Evolutionary conservation across 2,888 invertebrate species (phyloP).

Genomic region (Drosophila lacicola): DNA sequence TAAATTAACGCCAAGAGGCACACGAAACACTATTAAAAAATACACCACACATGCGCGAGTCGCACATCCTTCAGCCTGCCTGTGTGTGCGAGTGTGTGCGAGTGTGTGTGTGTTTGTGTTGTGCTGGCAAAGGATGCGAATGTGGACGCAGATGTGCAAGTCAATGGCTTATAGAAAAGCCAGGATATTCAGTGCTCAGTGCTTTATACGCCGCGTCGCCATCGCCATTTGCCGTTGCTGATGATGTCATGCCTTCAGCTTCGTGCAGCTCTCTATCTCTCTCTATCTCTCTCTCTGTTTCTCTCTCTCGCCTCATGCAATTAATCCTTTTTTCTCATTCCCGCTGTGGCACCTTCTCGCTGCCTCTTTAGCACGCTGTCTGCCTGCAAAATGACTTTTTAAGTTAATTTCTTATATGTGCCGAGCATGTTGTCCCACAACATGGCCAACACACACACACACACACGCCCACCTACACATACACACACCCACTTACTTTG

Average conservation of each 20-base stretch:
- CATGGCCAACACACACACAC: conserved; percentile 33
- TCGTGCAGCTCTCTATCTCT: conserved; percentile 24
- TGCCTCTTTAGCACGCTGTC: conserved; percentile 44
- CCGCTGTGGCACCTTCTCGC: conserved; percentile 17
- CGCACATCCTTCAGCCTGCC: conserved; percentile 49
- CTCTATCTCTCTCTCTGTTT: not conserved
- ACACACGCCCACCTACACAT: not conserved
- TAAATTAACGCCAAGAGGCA: conserved; percentile 83
- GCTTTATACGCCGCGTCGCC: conserved; percentile 45
- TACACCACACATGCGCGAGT: conserved; percentile 63
- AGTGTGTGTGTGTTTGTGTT: conserved; percentile 26
- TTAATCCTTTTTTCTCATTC: conserved; percentile 74
- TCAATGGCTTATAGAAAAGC: conserved; percentile 78
- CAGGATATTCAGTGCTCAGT: conserved; percentile 72
- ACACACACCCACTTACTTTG: conserved; percentile 10
- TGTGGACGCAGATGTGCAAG: conserved; percentile 65
- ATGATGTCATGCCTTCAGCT: conserved; percentile 41
- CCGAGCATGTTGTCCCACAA: conserved; percentile 59
- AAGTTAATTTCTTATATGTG: conserved; percentile 77
- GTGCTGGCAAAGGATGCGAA: conserved; percentile 69
- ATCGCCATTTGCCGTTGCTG: conserved; percentile 10
- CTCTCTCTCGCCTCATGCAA: conserved; percentile 59
- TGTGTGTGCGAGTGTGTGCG: conserved; percentile 10
- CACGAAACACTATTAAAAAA: conserved; percentile 83
- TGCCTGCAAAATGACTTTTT: conserved; percentile 77